Evolutionary conservation across 2,888 invertebrate genomes (phyloP), one percentile per base, ranked within the genome.

Genomic region (Aphrophora alni): DNA sequence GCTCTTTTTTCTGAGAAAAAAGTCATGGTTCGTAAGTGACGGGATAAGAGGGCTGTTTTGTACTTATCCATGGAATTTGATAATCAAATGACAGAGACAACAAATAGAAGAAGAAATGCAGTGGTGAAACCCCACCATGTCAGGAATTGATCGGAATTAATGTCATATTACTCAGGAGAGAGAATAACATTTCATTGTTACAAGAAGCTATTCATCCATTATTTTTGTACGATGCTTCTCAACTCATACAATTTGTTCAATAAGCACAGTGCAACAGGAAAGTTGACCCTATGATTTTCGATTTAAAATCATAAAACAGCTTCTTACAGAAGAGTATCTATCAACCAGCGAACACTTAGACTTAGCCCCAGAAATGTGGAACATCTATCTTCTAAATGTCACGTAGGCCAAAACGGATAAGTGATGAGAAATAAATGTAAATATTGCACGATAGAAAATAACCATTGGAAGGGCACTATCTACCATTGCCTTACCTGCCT

Each of bases 21-120:
- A n/a, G 24, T 59, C 26, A 69, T 75, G 68, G 72, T 80, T 3
- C n/a, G 73, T 14, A 83, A 82, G 74, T 82, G 80, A 81, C 27
- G 73, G 1, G 82, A 83, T 33, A 82, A 82, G 73, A 51, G 77
- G 7, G 80, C 81, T 17, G 81, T 83, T 7, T 4, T 78, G 1
- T 77, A 74, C 5, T 80, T 80, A 27, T 82, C 79, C 12, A 73
- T 74, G 5, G 78, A 82, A 38, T 79, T 72, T 80, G 78, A 75
- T 12, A 69, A 74, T 73, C 38, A 82, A 76, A 77, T 77, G 44
- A 70, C 77, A 8, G 33, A 71, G 38, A 75, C 25, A 0, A 78
- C 38, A 2, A 82, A 83, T 33, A 71, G 76, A 51, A 44, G 78
- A 33, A 72, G 77, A 1, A 44, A 81, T 38, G 24, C 24, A 69